phyloP scores from a whole-genome alignment of 2,113 vertebrate genomes.

The Oreochromis tanganicae region DNA sequence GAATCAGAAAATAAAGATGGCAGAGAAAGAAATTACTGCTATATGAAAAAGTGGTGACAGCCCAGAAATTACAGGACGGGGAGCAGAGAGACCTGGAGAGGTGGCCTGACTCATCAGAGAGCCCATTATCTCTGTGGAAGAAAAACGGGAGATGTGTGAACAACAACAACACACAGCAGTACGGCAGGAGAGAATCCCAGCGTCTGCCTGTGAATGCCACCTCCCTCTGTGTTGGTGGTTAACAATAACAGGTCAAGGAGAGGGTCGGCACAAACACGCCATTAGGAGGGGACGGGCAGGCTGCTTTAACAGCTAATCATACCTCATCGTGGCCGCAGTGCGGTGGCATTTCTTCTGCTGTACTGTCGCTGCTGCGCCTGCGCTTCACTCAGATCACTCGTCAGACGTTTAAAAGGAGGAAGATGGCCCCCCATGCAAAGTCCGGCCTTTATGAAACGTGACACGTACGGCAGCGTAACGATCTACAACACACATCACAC shows the following conservation, averaged over 20 bases:
- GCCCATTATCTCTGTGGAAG: conserved; percentile 10
- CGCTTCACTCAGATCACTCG: background rate
- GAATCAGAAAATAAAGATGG: background rate
- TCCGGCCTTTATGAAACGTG: background rate
- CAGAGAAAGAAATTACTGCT: background rate
- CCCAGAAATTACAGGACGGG: background rate
- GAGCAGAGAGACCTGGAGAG: background rate
- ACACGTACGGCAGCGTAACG: background rate
- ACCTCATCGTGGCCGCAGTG: background rate
- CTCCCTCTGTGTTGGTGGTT: background rate
- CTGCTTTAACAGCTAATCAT: background rate
- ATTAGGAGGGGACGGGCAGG: background rate
- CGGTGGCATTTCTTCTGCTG: background rate
- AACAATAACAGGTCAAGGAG: conserved; percentile 8
- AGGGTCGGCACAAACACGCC: background rate
- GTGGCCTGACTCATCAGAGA: background rate
- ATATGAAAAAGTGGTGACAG: background rate
- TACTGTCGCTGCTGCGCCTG: background rate
- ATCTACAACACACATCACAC: background rate
- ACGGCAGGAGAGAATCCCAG: background rate
- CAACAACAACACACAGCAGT: background rate
- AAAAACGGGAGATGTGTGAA: background rate
- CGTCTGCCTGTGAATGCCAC: background rate
- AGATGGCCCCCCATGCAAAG: background rate
- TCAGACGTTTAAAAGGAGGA: background rate